phyloP scores from a whole-genome alignment of 2,113 vertebrate species.

The Planiliza haematocheilus region DNA sequence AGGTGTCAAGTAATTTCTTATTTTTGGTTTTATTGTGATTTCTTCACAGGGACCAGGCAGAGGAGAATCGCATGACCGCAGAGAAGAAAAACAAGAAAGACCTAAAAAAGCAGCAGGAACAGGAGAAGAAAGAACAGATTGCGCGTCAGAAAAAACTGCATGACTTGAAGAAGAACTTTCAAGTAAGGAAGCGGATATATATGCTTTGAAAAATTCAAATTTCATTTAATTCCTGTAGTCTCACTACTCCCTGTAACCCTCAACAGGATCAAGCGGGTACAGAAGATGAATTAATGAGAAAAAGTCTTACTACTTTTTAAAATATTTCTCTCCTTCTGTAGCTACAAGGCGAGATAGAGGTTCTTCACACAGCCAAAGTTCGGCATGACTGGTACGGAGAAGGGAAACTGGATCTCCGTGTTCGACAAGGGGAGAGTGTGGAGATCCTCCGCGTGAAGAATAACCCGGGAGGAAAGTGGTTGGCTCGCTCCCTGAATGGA shows the following conservation, averaged over 20 bases:
- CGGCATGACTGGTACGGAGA: constrained; percentile 79
- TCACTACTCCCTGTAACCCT: too few species aligned
- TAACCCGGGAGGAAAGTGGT: constrained; percentile 83
- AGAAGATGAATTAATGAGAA: too few species aligned
- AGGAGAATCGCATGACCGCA: background rate
- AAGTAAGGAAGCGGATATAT: constrained; percentile 63
- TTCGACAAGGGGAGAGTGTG: constrained; percentile 78
- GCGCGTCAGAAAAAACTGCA: constrained; percentile 74
- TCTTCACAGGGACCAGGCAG: constrained; percentile 49
- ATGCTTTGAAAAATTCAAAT: too few species aligned
- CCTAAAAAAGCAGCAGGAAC: constrained; percentile 54
- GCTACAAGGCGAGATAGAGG: constrained; percentile 74
- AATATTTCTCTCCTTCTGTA: constrained; percentile 7
- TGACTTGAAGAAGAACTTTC: constrained; percentile 79
- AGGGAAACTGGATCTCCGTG: constrained; percentile 78
- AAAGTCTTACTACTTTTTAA: background rate
- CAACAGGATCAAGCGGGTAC: too few species aligned
- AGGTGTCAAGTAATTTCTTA: background rate
- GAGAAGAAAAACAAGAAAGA: constrained; percentile 64
- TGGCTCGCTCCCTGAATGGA: constrained; percentile 76
- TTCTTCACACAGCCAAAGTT: constrained; percentile 78
- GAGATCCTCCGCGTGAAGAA: constrained; percentile 82
- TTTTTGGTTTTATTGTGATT: background rate
- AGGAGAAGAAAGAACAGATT: constrained; percentile 68
- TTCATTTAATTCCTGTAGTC: too few species aligned